A percentile compares a stretch with the other conserved stretches of the same genome.
Conservation (phyloP, 2,888 invertebrate species). For the Aproaerema taeniolella region DNA sequence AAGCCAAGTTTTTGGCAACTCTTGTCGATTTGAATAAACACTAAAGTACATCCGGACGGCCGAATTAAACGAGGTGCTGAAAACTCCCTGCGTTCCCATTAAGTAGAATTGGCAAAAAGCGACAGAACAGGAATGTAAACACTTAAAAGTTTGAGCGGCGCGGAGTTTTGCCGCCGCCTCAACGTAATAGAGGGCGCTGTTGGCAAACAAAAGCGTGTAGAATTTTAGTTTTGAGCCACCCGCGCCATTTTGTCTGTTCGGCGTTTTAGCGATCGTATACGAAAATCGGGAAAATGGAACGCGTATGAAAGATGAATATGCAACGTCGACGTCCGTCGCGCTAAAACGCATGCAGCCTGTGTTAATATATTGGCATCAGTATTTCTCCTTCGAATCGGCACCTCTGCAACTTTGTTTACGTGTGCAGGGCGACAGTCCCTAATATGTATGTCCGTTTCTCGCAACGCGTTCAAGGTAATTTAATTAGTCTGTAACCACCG, state of each 20-base stretch:
- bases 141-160: constrained; percentile 68
- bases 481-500: constrained; percentile 31
- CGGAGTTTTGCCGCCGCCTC: constrained; percentile 47
- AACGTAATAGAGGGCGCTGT: constrained; percentile 58
- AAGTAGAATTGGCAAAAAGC: constrained; percentile 71
- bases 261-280: constrained; percentile 52
- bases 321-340: constrained; percentile 38
- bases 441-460: constrained; percentile 26
- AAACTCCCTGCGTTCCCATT: constrained; percentile 60
- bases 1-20: constrained; percentile 29
- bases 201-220: constrained; percentile 62
- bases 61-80: constrained; percentile 63
- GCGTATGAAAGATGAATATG: constrained; percentile 64
- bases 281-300: constrained; percentile 50
- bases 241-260: constrained; percentile 58
- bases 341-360: constrained; percentile 35
- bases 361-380: constrained; percentile 41
- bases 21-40: constrained; percentile 55
- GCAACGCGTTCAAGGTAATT: constrained; percentile 28
- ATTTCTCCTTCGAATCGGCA: constrained; percentile 28
- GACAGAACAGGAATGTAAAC: constrained; percentile 72
- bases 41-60: constrained; percentile 44
- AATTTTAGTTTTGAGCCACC: constrained; percentile 55
- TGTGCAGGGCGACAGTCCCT: constrained; percentile 20
- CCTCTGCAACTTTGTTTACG: constrained; percentile 22